A percentile compares a stretch with the other conserved stretches of the same genome.
phyloP scores from a whole-genome alignment of 2,888 invertebrate genomes.

The Rambutsinella grinnellia region DNA sequence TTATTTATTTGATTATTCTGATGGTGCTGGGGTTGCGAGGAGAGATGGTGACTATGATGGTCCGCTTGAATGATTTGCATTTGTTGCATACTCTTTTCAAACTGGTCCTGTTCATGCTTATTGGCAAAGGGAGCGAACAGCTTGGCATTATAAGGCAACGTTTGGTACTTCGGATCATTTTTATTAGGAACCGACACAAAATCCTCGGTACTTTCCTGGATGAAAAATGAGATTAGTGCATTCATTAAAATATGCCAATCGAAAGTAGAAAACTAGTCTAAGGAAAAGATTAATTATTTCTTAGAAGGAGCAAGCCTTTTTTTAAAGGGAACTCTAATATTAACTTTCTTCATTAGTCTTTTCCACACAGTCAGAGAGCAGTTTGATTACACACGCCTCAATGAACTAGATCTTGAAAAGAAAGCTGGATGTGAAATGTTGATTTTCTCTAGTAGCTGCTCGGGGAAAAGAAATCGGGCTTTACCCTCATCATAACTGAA shows the following conservation, averaged over 20 bases:
- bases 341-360: not conserved
- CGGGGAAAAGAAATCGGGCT: too few species aligned
- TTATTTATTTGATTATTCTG: constrained; percentile 69
- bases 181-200: constrained; percentile 80
- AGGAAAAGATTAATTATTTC: constrained; percentile 28
- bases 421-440: too few species aligned
- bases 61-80: constrained; percentile 65
- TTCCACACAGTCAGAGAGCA: not conserved
- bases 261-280: not conserved
- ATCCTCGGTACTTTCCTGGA: constrained; percentile 66
- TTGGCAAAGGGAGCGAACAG: constrained; percentile 62
- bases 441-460: too few species aligned
- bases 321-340: not conserved
- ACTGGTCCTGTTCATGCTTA: constrained; percentile 63
- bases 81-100: constrained; percentile 65
- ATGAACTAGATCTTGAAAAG: too few species aligned
- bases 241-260: not conserved
- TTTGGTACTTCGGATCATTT: constrained; percentile 92
- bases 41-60: constrained; percentile 66
- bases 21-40: constrained; percentile 68
- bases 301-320: too few species aligned
- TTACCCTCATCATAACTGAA: too few species aligned
- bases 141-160: constrained; percentile 85
- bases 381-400: too few species aligned
- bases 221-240: not conserved